phyloP scores from a whole-genome alignment of 2,113 vertebrate species.

The Hypanus sabinus region DNA sequence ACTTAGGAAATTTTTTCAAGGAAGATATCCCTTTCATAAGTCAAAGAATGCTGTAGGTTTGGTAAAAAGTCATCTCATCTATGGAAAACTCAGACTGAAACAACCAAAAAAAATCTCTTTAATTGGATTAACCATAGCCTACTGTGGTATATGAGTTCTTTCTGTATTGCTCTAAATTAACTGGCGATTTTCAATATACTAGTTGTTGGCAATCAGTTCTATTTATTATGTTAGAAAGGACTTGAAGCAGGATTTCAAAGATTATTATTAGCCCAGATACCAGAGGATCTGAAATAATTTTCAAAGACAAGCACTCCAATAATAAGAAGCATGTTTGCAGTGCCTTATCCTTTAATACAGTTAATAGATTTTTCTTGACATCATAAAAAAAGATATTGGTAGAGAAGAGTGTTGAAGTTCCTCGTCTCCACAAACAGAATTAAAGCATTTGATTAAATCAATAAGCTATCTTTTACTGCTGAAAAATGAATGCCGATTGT shows the following conservation, averaged over 20 bases:
- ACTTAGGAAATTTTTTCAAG: no score
- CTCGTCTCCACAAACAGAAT: slow-evolving; percentile 18
- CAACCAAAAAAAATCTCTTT: background rate
- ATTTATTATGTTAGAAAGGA: background rate
- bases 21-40: background rate
- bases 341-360: background rate
- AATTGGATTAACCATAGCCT: background rate
- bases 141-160: background rate
- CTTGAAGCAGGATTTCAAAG: background rate
- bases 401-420: slow-evolving; percentile 10
- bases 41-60: background rate
- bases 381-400: slow-evolving; percentile 11
- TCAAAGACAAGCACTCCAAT: background rate
- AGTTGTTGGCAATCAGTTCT: background rate
- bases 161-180: background rate
- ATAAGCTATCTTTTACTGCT: background rate
- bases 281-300: background rate
- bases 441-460: slow-evolving; percentile 27
- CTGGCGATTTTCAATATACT: background rate
- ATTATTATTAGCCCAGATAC: background rate
- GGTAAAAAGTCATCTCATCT: background rate
- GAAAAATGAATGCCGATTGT: background rate
- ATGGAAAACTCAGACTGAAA: background rate
- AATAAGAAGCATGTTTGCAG: background rate
- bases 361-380: slow-evolving; percentile 15